Evolutionary conservation across 2,113 vertebrate genomes (phyloP).

Genomic region (Otocyon megalotis): DNA sequence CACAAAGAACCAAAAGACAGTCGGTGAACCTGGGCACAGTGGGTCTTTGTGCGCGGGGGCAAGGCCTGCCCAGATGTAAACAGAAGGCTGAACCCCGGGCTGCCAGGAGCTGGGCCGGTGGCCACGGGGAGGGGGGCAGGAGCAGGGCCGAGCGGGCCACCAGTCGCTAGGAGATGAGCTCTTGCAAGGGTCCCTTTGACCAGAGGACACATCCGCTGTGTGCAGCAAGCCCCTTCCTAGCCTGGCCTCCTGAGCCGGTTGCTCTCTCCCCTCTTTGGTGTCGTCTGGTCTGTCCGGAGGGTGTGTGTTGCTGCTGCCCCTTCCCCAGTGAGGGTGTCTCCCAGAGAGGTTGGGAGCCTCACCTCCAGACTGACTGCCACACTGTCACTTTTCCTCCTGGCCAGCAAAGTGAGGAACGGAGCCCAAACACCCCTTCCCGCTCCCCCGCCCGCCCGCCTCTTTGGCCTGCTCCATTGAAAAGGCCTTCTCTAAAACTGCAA

Average conservation of each 20-base stretch:
- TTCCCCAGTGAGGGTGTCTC: not conserved
- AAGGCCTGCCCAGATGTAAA: not conserved
- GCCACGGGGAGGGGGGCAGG: not conserved
- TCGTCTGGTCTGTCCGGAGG: not conserved
- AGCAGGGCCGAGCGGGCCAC: not conserved
- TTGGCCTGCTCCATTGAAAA: conserved; percentile 12
- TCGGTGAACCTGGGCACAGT: not conserved
- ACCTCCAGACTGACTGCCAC: not conserved
- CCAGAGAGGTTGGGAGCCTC: not conserved
- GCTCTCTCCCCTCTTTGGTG: not conserved
- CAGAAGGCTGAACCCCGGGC: not conserved
- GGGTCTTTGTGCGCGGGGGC: not conserved
- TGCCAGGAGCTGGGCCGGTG: not conserved
- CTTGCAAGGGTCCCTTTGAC: not conserved
- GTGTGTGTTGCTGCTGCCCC: conserved; percentile 12
- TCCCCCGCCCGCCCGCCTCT: not conserved
- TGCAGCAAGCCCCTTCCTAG: not conserved
- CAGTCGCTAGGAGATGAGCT: not conserved
- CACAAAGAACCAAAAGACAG: not conserved
- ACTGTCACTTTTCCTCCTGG: not conserved
- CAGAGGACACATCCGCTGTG: fast-evolving
- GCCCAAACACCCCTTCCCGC: not conserved
- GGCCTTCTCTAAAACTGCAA: conserved; percentile 48
- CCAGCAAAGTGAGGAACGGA: not conserved
- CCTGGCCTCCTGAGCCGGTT: not conserved